A percentile compares a stretch with the other conserved stretches of the same genome.
Conservation (phyloP, 1,140 invertebrate genomes). For the Pseudomyrmex gracilis region DNA sequence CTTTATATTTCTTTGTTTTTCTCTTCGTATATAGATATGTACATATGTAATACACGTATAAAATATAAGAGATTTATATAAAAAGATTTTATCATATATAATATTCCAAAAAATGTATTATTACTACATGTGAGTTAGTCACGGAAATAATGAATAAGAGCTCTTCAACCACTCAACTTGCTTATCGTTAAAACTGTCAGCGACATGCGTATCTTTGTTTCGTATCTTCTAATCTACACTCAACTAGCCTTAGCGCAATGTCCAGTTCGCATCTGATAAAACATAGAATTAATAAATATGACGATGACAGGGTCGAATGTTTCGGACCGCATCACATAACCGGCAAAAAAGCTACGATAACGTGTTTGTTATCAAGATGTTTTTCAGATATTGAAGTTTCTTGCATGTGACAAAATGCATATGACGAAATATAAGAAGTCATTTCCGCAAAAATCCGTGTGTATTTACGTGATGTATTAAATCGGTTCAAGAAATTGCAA, state of each 20-base stretch:
- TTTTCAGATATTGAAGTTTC: constrained; percentile 12
- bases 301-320: not conserved
- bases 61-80: not conserved
- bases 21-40: not conserved
- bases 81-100: constrained; percentile 20
- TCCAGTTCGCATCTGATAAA: constrained; percentile 29
- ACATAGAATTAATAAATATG: constrained; percentile 14
- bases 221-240: constrained; percentile 11
- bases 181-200: constrained; percentile 19
- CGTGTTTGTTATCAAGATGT: constrained; percentile 9
- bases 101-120: constrained; percentile 8
- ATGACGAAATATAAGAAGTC: constrained; percentile 3
- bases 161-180: not conserved
- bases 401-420: not conserved
- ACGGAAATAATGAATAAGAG: constrained; percentile 28
- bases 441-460: constrained; percentile 13
- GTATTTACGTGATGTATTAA: not conserved
- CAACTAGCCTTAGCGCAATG: not conserved
- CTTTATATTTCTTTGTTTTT: not conserved
- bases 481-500: not conserved
- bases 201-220: constrained; percentile 10
- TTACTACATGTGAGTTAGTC: not conserved
- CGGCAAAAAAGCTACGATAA: not conserved
- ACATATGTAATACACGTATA: not conserved
- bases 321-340: constrained; percentile 1